Percentiles rank a stretch among this genome's conserved stretches.
Conservation (phyloP, 2,113 vertebrate genomes). For the Pogona vitticeps region DNA sequence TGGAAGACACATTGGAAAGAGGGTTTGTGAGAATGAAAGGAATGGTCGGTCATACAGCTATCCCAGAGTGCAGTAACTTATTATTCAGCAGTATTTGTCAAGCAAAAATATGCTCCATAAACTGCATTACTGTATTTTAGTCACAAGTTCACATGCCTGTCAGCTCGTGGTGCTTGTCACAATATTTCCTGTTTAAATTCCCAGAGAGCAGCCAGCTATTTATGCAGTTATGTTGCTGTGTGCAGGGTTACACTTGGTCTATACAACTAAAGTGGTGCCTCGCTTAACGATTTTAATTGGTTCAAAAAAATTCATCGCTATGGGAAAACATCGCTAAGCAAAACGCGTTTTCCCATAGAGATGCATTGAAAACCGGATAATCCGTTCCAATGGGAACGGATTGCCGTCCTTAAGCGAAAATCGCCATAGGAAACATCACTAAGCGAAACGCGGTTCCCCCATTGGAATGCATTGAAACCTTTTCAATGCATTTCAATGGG, state of each 20-base stretch:
- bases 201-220: not conserved
- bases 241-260: not conserved
- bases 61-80: not conserved
- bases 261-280: no score
- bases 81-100: not conserved
- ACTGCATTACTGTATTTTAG: not conserved
- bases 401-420: no score
- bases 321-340: no score
- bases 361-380: no score
- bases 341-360: no score
- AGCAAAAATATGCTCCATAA: not conserved
- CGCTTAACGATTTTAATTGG: no score
- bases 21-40: not conserved
- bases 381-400: no score
- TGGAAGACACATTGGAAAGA: not conserved
- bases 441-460: no score
- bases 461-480: no score
- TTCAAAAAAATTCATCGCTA: no score
- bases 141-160: not conserved
- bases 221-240: not conserved
- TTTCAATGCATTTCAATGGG: no score
- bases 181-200: not conserved
- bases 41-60: not conserved
- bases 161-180: not conserved
- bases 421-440: no score